These are phyloP conservation scores for Microchirus variegatus DNA, from an alignment of 2,797 vertebrate species.

Conservation along the genomic window DNA sequence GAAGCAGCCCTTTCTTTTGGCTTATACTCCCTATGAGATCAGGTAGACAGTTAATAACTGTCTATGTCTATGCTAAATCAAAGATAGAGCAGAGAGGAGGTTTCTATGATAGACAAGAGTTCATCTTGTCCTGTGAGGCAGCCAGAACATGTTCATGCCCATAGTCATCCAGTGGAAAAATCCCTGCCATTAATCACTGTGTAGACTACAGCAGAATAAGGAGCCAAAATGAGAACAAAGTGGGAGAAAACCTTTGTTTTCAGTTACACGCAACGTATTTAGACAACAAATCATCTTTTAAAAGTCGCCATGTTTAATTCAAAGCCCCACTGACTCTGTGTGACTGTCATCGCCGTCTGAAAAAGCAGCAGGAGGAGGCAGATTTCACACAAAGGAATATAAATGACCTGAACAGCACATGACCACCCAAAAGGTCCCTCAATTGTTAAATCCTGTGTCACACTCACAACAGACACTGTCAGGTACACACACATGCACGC, in stretches of 20 bases:
- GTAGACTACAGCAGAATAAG: slow-evolving; percentile 12
- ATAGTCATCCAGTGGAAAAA: slow-evolving; percentile 63
- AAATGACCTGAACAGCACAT: slow-evolving; percentile 43
- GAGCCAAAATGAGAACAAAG: slow-evolving; percentile 27
- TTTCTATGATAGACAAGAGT: slow-evolving; percentile 41
- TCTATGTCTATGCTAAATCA: background rate
- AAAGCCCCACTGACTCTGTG: slow-evolving; percentile 10
- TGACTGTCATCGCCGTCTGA: slow-evolving; percentile 32
- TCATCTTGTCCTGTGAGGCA: slow-evolving; percentile 46
- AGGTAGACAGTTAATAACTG: background rate
- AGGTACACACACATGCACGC: slow-evolving; percentile 2
- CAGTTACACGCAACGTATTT: slow-evolving; percentile 14
- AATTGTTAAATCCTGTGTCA: slow-evolving; percentile 40
- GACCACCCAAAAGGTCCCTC: slow-evolving; percentile 11
- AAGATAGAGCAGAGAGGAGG: slow-evolving; percentile 28
- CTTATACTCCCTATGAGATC: slow-evolving; percentile 4
- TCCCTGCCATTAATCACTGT: slow-evolving; percentile 58
- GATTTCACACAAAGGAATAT: slow-evolving; percentile 44
- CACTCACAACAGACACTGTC: background rate
- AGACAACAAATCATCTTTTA: slow-evolving; percentile 11
- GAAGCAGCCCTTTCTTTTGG: slow-evolving; percentile 1
- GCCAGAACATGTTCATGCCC: slow-evolving; percentile 58
- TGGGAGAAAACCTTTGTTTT: slow-evolving; percentile 36
- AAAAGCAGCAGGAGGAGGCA: slow-evolving; percentile 25
- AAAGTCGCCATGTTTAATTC: slow-evolving; percentile 24